Evolutionary conservation across 2,797 vertebrate species (phyloP).

Genomic region (Fringilla coelebs): DNA sequence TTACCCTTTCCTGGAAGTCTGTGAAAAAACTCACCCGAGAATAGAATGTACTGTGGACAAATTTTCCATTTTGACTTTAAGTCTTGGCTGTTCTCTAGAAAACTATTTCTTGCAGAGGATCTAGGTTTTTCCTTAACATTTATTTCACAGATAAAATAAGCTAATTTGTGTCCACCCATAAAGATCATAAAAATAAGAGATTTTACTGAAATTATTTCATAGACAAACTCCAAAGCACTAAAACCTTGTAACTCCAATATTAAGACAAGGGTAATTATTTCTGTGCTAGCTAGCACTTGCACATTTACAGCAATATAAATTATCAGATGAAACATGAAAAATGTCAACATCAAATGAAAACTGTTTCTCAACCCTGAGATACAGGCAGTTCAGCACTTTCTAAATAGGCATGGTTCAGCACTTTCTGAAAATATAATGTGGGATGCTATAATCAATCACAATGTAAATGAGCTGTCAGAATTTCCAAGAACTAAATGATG

Average conservation of each 20-base stretch:
- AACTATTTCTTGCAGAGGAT: background rate
- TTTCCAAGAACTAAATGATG: background rate
- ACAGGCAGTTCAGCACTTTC: background rate
- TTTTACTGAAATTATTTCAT: background rate
- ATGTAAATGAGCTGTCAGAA: background rate
- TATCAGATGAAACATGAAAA: background rate
- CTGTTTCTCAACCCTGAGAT: background rate
- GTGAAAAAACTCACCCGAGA: background rate
- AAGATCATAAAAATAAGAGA: constrained; percentile 16
- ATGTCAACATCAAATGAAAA: background rate
- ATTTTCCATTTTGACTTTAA: background rate
- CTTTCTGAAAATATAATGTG: background rate
- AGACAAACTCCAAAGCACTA: background rate
- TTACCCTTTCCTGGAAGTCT: background rate
- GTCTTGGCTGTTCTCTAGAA: background rate
- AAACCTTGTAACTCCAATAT: background rate
- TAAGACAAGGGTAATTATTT: background rate
- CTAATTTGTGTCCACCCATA: background rate
- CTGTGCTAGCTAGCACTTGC: background rate
- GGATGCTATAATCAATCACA: background rate
- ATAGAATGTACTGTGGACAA: background rate
- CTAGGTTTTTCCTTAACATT: background rate
- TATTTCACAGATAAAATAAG: background rate
- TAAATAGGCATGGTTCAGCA: background rate
- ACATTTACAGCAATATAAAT: background rate